Conservation (phyloP, 2,888 invertebrate species). For the Euplexia lucipara region DNA sequence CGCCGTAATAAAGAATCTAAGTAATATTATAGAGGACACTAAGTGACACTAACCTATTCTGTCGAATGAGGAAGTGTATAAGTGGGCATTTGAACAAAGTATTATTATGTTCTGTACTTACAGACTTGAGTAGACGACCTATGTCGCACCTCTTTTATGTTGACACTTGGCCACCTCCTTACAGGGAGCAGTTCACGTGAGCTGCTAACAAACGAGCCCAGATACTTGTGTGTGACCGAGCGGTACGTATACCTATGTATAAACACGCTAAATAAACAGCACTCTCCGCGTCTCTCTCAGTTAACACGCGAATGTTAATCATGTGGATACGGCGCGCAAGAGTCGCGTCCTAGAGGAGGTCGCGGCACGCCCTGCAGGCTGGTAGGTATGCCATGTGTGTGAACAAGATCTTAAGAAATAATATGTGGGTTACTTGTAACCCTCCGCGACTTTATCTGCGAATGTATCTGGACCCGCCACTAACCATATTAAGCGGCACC, state of each 20-base stretch:
- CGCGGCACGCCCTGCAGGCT: too few species aligned
- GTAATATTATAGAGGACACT: slow-evolving; percentile 3
- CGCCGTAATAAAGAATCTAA: slow-evolving; percentile 2
- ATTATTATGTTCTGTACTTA: too few species aligned
- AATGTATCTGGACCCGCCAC: too few species aligned
- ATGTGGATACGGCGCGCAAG: background rate
- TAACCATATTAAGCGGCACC: too few species aligned
- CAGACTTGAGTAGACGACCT: too few species aligned
- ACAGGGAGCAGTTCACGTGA: slow-evolving; percentile 2
- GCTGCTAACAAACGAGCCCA: slow-evolving; percentile 4
- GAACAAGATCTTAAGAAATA: too few species aligned
- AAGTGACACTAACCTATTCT: slow-evolving; percentile 2
- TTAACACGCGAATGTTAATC: slow-evolving; percentile 37
- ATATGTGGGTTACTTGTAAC: too few species aligned
- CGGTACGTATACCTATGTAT: background rate
- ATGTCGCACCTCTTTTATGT: background rate
- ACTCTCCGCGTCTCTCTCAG: slow-evolving; percentile 3
- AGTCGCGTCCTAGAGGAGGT: background rate
- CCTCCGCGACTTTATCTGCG: too few species aligned
- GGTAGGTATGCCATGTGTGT: too few species aligned
- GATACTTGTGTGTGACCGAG: background rate
- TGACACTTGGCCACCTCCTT: background rate
- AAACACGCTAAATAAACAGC: slow-evolving; percentile 9
- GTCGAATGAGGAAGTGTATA: background rate
- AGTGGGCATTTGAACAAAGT: background rate